phyloP scores from a whole-genome alignment of 2,797 vertebrate genomes.

The Lagodon rhomboides region DNA sequence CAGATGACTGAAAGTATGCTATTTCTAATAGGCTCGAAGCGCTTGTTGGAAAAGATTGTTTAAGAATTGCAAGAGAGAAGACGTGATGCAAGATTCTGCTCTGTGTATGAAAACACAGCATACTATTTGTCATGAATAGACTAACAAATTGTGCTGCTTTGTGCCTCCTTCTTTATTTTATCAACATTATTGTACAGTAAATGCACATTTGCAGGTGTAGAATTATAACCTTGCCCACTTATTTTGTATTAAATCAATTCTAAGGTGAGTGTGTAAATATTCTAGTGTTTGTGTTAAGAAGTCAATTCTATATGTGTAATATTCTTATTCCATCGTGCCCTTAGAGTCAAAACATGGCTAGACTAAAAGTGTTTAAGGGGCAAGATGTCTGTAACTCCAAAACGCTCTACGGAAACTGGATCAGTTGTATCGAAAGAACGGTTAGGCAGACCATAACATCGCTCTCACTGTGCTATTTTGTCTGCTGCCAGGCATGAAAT shows the following conservation, averaged over 20 bases:
- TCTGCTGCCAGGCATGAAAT: no score
- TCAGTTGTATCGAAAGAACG: no score
- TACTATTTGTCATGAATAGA: not conserved
- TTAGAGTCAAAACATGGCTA: no score
- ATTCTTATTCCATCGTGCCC: no score
- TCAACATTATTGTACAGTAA: not conserved
- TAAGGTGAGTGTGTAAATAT: not conserved
- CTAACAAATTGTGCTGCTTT: no score
- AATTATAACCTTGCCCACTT: not conserved
- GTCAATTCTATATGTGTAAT: no score
- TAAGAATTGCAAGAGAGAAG: not conserved
- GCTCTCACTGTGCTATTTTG: no score
- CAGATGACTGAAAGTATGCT: conserved; percentile 36
- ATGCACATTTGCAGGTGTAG: not conserved
- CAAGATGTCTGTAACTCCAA: no score
- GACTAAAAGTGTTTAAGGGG: no score
- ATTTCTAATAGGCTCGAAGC: not conserved
- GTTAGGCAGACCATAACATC: no score
- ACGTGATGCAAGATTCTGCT: accelerated
- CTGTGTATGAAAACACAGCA: not conserved
- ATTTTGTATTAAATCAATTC: not conserved
- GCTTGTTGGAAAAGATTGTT: not conserved
- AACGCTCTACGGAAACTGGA: not conserved
- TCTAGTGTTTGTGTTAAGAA: not conserved
- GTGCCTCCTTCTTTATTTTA: no score